A percentile compares a stretch with the other conserved stretches of the same genome.
Conservation (phyloP, 2,888 invertebrate genomes). For the Lycia hirtaria region DNA sequence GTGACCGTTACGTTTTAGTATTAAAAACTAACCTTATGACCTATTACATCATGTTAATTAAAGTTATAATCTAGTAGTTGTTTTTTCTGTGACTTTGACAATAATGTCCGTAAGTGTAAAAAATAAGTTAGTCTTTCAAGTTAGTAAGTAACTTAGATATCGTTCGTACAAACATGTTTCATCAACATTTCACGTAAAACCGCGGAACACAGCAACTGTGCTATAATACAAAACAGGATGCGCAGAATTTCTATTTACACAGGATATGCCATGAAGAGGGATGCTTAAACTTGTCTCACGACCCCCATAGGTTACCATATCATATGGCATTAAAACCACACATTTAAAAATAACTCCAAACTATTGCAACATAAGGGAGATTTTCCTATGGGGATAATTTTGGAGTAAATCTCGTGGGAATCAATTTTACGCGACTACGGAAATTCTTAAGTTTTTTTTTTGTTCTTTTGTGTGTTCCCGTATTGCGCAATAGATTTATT, state of each 20-base stretch:
- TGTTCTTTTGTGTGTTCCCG: conserved; percentile 43
- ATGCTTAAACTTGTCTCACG: conserved; percentile 80
- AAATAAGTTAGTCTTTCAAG: too few relatives aligned
- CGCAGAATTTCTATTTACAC: conserved; percentile 69
- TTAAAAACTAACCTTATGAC: too few relatives aligned
- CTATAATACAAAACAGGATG: conserved; percentile 61
- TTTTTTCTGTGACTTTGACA: too few relatives aligned
- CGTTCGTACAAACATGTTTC: not conserved
- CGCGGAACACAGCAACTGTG: too few relatives aligned
- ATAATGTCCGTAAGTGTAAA: too few relatives aligned
- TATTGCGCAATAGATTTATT: conserved; percentile 38
- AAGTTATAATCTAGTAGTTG: too few relatives aligned
- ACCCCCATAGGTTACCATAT: conserved; percentile 75
- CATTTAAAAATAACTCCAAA: conserved; percentile 30
- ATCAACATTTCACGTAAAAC: not conserved
- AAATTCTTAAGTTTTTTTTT: conserved; percentile 64
- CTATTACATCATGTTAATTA: too few relatives aligned
- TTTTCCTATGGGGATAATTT: conserved; percentile 17
- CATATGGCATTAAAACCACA: conserved; percentile 51
- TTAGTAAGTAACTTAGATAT: too few relatives aligned
- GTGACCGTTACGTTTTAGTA: too few relatives aligned
- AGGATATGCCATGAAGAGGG: conserved; percentile 76
- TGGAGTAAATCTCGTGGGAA: conserved; percentile 71
- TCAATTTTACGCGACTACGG: conserved; percentile 70
- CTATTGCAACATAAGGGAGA: conserved; percentile 14